Evolutionary conservation across 2,113 vertebrate genomes (phyloP), one percentile per base, ranked within the genome.

Genomic region (Sorex araneus): DNA sequence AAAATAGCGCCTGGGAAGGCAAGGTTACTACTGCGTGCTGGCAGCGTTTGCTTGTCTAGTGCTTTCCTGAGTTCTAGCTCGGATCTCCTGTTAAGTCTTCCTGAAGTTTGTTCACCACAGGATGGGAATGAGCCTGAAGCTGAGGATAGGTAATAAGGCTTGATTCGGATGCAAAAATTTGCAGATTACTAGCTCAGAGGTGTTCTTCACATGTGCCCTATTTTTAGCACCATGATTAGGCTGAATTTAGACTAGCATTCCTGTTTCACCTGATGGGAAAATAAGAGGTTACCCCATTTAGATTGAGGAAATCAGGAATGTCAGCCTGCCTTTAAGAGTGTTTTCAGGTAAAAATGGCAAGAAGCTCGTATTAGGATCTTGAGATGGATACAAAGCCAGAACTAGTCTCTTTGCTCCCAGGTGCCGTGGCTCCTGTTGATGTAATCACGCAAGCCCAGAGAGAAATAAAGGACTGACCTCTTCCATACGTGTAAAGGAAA

Each of bases 191-290:
- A 67, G 60, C 25, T 90, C n/a, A 87, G 57, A 85, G 40, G 12
- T 5, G 1, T 36, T 80, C 27, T 74, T 92, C 18, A 21, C 6
- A 30, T 85, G 32, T 88, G 91, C 34, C 43, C 83, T 95, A 79
- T 94, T 95, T 40, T 74, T 84, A 93, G 77, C n/a, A 36, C 50
- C 12, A 21, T 7, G 85, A 76, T 89, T 63, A 67, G 70, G 88
- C 84, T 90, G 74, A 85, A 87, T 87, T 90, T 88, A 96, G 91
- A 78, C 47, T 69, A 45, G 40, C 74, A 36, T 92, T 87, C 73
- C 64, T 83, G 1, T 30, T 73, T 85, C 50, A 95, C 92, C 92
- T 88, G 91, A 90, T 69, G 69, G 71, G 94, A 82, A 93, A 92
- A 92, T 60, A 64, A 67, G 74, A 81, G 88, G 69, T 84, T 78